These are phyloP conservation scores for Gastrophryne carolinensis DNA, from an alignment of 2,797 vertebrate genomes.

Conservation along the genomic window DNA sequence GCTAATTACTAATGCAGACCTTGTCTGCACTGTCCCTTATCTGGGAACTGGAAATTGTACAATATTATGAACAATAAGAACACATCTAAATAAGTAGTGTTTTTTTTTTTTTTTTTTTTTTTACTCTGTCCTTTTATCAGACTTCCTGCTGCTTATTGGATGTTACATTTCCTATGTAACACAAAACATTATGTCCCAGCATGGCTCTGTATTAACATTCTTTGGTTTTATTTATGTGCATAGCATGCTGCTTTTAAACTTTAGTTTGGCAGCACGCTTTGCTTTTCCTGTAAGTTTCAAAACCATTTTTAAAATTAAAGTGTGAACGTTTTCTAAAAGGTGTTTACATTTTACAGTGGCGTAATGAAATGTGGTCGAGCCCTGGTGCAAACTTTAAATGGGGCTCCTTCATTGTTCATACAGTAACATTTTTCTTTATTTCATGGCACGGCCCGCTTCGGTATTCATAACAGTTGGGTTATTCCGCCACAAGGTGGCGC, in stretches of 20 bases:
- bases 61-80: background rate
- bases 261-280: background rate
- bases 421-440: too few relatives aligned
- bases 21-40: background rate
- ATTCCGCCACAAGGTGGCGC: too few relatives aligned
- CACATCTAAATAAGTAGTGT: too few relatives aligned
- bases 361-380: too few relatives aligned
- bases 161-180: background rate
- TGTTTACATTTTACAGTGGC: too few relatives aligned
- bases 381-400: too few relatives aligned
- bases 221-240: slow-evolving; percentile 16
- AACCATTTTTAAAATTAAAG: slow-evolving; percentile 14
- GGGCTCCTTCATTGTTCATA: too few relatives aligned
- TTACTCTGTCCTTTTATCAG: background rate
- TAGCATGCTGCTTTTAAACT: background rate
- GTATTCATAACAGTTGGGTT: too few relatives aligned
- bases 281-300: background rate
- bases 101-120: too few relatives aligned
- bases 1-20: background rate
- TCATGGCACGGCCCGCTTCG: too few relatives aligned
- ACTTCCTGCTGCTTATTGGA: background rate
- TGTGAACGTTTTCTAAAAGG: too few relatives aligned
- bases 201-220: background rate
- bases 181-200: background rate
- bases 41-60: background rate